Evolutionary conservation across 2,113 vertebrate species (phyloP).

Genomic region (Parotia lawesii): DNA sequence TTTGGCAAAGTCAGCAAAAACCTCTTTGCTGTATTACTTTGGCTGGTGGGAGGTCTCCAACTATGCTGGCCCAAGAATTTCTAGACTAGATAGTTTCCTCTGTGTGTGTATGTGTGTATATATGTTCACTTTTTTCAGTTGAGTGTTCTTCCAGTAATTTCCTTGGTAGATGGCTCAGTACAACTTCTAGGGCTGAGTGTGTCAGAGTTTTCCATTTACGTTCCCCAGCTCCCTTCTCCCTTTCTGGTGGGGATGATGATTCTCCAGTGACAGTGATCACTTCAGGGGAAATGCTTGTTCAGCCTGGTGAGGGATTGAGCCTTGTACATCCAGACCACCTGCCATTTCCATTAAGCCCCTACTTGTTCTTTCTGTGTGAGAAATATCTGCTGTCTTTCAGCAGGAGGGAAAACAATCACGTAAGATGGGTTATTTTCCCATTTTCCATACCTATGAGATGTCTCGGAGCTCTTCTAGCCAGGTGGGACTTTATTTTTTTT

Average conservation of each 20-base stretch:
- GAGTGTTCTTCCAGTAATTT: not conserved
- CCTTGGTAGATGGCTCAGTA: not conserved
- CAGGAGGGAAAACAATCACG: slow-evolving; percentile 36
- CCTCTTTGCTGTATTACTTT: not conserved
- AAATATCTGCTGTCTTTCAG: slow-evolving; percentile 37
- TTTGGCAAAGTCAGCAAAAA: not conserved
- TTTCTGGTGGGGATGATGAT: not conserved
- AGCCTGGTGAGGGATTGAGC: not conserved
- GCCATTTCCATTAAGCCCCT: slow-evolving; percentile 49
- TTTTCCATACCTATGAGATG: not conserved
- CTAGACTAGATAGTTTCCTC: not conserved
- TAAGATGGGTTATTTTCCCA: not conserved
- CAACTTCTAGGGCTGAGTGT: not conserved
- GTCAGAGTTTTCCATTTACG: not conserved
- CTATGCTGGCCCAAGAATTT: not conserved
- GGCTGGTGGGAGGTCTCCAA: not conserved
- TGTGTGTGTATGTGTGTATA: not conserved
- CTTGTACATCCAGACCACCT: not conserved
- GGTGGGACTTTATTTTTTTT: not conserved
- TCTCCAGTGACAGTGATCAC: not conserved
- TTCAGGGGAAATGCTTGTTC: not conserved
- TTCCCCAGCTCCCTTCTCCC: not conserved
- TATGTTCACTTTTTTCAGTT: not conserved
- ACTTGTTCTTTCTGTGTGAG: not conserved
- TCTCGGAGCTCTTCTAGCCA: not conserved